Evolutionary conservation across 2,888 invertebrate species (phyloP), one percentile per base, ranked within the genome.

Genomic region (Epirrhoe alternata): DNA sequence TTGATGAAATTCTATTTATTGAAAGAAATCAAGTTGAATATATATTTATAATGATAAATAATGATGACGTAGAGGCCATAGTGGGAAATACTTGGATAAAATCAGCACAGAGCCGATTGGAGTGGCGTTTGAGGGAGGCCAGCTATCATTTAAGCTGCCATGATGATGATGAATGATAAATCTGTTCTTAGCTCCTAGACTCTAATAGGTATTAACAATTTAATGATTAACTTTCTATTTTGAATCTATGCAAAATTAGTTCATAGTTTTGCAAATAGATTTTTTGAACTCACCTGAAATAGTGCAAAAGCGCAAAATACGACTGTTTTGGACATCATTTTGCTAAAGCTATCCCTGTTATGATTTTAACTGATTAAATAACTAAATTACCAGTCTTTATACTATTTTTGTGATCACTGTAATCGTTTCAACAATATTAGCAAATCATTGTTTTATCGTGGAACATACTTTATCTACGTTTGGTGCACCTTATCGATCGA

Each of bases 261-360:
- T 38, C 5, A 10, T 38, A 10, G 3, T 10, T 42, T 42, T 12
- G 24, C 5, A 2, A 12, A 12, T 6, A 12, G 10, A 17, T 49
- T 49, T 58, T 12, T n/a, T 52, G 12, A n/a, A 52, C 67, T 16
- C 54, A 68, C 68, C 68, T 68, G 68, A 24, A 68, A 30, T n/a
- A 68, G 35, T 1, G 64, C 68, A n/a, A 68, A 51, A 45, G 68
- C 60, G 16, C 61, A 64, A 10, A 68, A 42, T 0, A 68, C 12
- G 16, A n/a, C 33, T 0, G 42, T 56, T 56, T 60, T 60, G 16
- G n/a, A 24, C 52, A 56, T 31, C 66, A 67, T 67, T 52, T 62
- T 62, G 33, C 51, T 42, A 33, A 52, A 14, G 5, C 35, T 14
- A 7, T 17, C 17, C 6, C 33, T 17, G 47, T 35, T 38, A 33